Conservation (phyloP, 1,140 invertebrate species). For the Nilaparvata lugens region DNA sequence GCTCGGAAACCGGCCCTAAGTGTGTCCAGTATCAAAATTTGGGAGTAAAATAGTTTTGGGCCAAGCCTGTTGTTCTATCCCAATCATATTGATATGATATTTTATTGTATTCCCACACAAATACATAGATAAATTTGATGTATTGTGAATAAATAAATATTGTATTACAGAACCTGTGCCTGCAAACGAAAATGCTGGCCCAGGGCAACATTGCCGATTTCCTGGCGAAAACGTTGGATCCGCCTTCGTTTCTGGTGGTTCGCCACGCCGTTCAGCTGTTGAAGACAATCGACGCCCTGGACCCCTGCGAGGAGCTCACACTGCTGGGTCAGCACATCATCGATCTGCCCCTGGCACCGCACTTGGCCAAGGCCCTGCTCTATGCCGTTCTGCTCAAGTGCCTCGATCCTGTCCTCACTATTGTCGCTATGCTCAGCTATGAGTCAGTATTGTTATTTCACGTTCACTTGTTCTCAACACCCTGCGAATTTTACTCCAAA, state of each 20-base stretch:
- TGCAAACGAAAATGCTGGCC: constrained; percentile 80
- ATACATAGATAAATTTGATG: too few species aligned
- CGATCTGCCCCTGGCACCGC: constrained; percentile 84
- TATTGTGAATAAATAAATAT: too few species aligned
- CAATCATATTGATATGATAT: too few species aligned
- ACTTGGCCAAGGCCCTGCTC: constrained; percentile 84
- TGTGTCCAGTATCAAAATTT: too few species aligned
- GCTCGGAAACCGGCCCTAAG: too few species aligned
- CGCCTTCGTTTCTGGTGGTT: constrained; percentile 68
- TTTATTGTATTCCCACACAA: too few species aligned
- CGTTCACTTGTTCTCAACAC: constrained; percentile 29
- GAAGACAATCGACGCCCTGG: constrained; percentile 76
- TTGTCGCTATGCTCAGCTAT: constrained; percentile 77
- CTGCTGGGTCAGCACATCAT: constrained; percentile 70
- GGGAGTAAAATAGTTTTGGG: too few species aligned
- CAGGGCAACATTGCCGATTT: constrained; percentile 74
- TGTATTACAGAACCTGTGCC: constrained; percentile 78
- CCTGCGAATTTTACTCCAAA: too few species aligned
- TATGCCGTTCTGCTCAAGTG: constrained; percentile 88
- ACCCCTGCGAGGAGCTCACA: constrained; percentile 73
- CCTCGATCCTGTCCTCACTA: constrained; percentile 87
- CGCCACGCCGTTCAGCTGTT: constrained; percentile 65
- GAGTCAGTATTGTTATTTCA: too few species aligned
- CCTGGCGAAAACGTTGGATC: constrained; percentile 70
- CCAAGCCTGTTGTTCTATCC: too few species aligned